Percentiles rank a stretch among this genome's conserved stretches.
phyloP scores from a whole-genome alignment of 1,140 invertebrate species.

The Centruroides vittatus region DNA sequence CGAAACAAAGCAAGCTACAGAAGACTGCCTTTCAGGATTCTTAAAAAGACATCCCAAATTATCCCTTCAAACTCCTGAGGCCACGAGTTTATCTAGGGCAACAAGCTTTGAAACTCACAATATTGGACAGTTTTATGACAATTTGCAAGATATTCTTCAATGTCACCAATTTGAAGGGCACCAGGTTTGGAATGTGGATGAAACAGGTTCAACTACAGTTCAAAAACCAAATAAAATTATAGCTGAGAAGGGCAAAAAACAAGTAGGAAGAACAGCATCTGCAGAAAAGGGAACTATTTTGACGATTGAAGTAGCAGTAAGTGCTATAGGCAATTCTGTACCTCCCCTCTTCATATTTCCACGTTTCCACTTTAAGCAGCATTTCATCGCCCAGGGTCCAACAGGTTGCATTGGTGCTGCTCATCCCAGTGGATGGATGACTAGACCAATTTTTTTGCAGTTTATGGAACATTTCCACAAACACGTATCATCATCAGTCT shows the following conservation, averaged over 20 bases:
- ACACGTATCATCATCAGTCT: slow-evolving; percentile 20
- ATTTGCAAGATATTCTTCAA: too few relatives aligned
- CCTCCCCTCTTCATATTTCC: slow-evolving; percentile 26
- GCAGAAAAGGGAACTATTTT: slow-evolving; percentile 30
- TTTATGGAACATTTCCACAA: slow-evolving; percentile 31
- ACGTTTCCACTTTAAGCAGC: slow-evolving; percentile 18
- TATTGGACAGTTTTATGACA: slow-evolving; percentile 12
- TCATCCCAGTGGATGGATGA: slow-evolving; percentile 35
- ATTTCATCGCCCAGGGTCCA: too few relatives aligned
- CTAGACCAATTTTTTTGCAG: slow-evolving; percentile 28
- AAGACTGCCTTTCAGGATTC: slow-evolving; percentile 29
- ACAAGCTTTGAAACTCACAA: slow-evolving; percentile 27
- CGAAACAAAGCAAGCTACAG: slow-evolving; percentile 18
- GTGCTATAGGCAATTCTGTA: slow-evolving; percentile 20
- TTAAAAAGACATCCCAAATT: slow-evolving; percentile 27
- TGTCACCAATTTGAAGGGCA: slow-evolving; percentile 19
- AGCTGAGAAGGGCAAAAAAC: slow-evolving; percentile 26
- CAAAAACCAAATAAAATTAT: slow-evolving; percentile 31
- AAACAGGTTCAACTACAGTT: slow-evolving; percentile 34
- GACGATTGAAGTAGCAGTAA: slow-evolving; percentile 14
- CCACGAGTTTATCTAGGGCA: slow-evolving; percentile 25
- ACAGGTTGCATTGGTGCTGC: slow-evolving; percentile 28
- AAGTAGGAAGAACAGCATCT: slow-evolving; percentile 31
- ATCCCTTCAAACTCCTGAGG: slow-evolving; percentile 29
- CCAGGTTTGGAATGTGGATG: slow-evolving; percentile 34